Evolutionary conservation across 2,113 vertebrate genomes (phyloP).

Genomic region (Podarcis cretensis): DNA sequence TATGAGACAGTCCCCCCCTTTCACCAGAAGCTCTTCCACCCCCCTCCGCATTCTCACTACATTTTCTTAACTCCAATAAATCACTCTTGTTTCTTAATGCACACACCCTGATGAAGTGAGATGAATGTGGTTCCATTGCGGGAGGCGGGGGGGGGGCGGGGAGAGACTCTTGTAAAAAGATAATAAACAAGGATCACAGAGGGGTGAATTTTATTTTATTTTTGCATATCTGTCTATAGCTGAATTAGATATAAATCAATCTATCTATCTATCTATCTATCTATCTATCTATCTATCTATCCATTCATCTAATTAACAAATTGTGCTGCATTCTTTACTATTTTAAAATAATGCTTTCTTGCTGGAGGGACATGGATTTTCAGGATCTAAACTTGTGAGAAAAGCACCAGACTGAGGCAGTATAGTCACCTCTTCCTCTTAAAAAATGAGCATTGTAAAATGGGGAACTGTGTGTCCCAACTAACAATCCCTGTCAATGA

Average conservation of each 20-base stretch:
- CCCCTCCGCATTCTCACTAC: constrained; percentile 53
- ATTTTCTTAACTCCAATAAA: constrained; percentile 71
- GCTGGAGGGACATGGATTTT: constrained; percentile 51
- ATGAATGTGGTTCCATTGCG: constrained; percentile 61
- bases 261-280: background rate
- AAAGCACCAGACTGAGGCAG: constrained; percentile 49
- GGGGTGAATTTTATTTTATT: constrained; percentile 36
- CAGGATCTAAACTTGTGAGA: constrained; percentile 43
- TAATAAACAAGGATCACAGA: constrained; percentile 61
- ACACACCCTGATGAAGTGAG: constrained; percentile 65
- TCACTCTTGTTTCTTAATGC: constrained; percentile 63
- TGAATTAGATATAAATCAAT: background rate
- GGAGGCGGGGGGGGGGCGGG: constrained; percentile 32
- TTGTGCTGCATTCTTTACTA: constrained; percentile 49
- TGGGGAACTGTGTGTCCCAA: background rate
- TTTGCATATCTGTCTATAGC: background rate
- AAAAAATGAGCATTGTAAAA: background rate
- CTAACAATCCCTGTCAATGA: background rate
- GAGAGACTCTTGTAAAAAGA: constrained; percentile 19
- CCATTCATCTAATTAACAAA: background rate
- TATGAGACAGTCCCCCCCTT: constrained; percentile 42
- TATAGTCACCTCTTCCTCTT: background rate
- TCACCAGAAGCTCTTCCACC: constrained; percentile 48
- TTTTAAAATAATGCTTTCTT: constrained; percentile 50
- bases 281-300: background rate